A percentile compares a stretch with the other conserved stretches of the same genome.
Evolutionary conservation across 2,113 vertebrate species (phyloP).

Genomic region (Menidia beryllina): DNA sequence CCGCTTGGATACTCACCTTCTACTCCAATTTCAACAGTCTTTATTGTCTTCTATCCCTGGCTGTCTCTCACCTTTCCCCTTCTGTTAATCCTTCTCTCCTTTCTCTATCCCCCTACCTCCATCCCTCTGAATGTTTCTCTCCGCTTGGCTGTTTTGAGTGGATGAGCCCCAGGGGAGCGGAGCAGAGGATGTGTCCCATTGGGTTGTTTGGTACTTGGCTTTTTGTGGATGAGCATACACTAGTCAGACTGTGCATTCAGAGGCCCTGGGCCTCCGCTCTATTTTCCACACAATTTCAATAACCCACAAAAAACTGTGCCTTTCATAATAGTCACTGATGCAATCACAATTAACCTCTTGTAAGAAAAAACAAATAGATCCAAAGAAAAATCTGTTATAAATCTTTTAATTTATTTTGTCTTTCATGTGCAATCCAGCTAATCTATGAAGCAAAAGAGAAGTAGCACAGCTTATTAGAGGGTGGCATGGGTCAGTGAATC

Average conservation of each 20-base stretch:
- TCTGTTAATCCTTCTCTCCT: slow-evolving; percentile 8
- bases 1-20: slow-evolving; percentile 28
- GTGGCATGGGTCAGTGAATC: slow-evolving; percentile 16
- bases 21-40: neutral
- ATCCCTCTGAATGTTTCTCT: slow-evolving; percentile 42
- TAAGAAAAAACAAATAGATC: slow-evolving; percentile 8
- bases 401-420: neutral
- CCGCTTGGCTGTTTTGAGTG: slow-evolving; percentile 12
- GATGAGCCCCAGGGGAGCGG: slow-evolving; percentile 50
- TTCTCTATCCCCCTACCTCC: neutral
- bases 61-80: slow-evolving; percentile 3
- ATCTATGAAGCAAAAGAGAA: neutral
- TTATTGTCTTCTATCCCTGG: slow-evolving; percentile 24
- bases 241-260: slow-evolving; percentile 38
- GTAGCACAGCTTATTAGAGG: slow-evolving; percentile 23
- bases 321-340: slow-evolving; percentile 35
- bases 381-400: neutral
- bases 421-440: slow-evolving; percentile 13
- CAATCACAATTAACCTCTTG: slow-evolving; percentile 27
- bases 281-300: slow-evolving; percentile 58
- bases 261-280: slow-evolving; percentile 44
- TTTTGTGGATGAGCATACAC: slow-evolving; percentile 63
- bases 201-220: slow-evolving; percentile 53
- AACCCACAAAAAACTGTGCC: slow-evolving; percentile 49
- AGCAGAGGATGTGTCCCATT: slow-evolving; percentile 66